These are phyloP conservation scores for Ochlodes sylvanus DNA, from an alignment of 2,888 invertebrate species.

Conservation along the genomic window DNA sequence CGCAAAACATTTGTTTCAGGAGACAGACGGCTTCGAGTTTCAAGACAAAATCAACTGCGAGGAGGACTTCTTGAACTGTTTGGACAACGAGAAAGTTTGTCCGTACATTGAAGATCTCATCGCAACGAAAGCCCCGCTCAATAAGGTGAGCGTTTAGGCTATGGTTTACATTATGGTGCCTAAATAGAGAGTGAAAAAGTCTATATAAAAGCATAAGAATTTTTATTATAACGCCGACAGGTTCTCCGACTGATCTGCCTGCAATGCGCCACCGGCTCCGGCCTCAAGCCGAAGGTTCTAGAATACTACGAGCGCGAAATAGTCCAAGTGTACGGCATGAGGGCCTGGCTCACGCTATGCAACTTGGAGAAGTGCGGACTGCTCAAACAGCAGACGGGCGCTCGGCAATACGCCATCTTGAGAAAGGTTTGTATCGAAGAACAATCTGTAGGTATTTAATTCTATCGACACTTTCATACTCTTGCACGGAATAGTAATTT, in stretches of 20 bases:
- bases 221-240: constrained; percentile 49
- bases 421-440: constrained; percentile 84
- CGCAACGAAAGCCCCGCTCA: constrained; percentile 91
- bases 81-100: constrained; percentile 95
- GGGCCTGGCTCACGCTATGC: constrained; percentile 91
- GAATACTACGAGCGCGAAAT: constrained; percentile 87
- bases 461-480: too few relatives aligned
- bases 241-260: constrained; percentile 96
- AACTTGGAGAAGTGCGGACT: constrained; percentile 95
- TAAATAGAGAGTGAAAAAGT: too few relatives aligned
- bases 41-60: constrained; percentile 92
- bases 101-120: constrained; percentile 97
- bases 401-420: constrained; percentile 89
- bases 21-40: constrained; percentile 89
- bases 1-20: constrained; percentile 59
- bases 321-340: constrained; percentile 93
- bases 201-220: too few relatives aligned
- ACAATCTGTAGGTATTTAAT: too few relatives aligned
- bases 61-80: constrained; percentile 96
- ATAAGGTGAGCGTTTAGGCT: constrained; percentile 76
- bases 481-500: too few relatives aligned
- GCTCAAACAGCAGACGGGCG: constrained; percentile 89
- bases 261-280: constrained; percentile 96
- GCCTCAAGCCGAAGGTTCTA: constrained; percentile 94
- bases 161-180: too few relatives aligned